Percentiles rank a stretch among this genome's conserved stretches.
These are phyloP conservation scores for Forpus xanthops DNA, from an alignment of 2,797 vertebrate genomes.

Conservation along the genomic window DNA sequence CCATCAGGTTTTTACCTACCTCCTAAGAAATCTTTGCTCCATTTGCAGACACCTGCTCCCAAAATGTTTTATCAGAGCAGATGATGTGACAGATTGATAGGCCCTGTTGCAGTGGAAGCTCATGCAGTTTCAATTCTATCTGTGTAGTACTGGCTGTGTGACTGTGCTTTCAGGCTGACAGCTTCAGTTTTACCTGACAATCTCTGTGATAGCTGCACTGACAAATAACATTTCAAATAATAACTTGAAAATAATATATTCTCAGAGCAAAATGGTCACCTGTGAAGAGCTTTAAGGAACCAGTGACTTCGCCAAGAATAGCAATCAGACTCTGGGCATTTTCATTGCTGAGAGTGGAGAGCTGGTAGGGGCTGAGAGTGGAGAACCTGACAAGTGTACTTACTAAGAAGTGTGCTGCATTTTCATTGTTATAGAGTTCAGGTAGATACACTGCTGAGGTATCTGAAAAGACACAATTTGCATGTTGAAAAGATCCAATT, in stretches of 20 bases:
- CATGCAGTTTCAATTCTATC: background rate
- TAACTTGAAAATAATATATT: background rate
- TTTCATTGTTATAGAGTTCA: slow-evolving; percentile 49
- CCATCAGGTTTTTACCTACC: background rate
- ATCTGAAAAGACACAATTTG: slow-evolving; percentile 28
- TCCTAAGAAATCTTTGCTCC: background rate
- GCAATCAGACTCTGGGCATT: background rate
- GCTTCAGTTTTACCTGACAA: slow-evolving; percentile 1
- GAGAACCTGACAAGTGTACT: background rate
- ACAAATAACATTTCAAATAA: background rate
- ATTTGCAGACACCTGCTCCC: background rate
- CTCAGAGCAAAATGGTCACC: background rate
- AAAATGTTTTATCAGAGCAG: background rate
- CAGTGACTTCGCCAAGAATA: background rate
- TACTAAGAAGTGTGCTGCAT: background rate
- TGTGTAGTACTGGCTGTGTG: background rate
- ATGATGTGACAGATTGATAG: slow-evolving; percentile 2
- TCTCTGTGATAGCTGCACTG: background rate
- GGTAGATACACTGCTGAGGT: background rate
- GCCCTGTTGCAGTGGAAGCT: background rate
- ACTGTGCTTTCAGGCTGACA: slow-evolving; percentile 9
- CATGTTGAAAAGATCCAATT: slow-evolving; percentile 33
- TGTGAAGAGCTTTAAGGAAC: background rate
- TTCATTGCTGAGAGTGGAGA: background rate
- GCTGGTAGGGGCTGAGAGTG: background rate